phyloP scores from a whole-genome alignment of 1,140 invertebrate species.

The Pseudoatta argentina region DNA sequence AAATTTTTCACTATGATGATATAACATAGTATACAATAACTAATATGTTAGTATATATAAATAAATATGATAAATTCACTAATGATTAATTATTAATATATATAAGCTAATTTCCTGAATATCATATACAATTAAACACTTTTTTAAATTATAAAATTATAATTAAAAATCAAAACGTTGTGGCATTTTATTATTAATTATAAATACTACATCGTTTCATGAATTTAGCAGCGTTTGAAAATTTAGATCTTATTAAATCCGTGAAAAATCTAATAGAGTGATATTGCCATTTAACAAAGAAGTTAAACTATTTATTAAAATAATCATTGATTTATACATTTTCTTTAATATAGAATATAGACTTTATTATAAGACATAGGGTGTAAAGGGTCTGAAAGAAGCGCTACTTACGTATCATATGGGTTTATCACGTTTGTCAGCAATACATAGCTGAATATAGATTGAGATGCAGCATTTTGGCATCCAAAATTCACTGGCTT shows the following conservation, averaged over 20 bases:
- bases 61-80: too few relatives aligned
- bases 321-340: background rate
- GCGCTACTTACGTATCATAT: background rate
- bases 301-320: background rate
- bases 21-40: background rate
- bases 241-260: background rate
- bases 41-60: too few relatives aligned
- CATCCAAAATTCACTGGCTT: slow-evolving; percentile 23
- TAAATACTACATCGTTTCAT: background rate
- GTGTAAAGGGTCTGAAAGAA: background rate
- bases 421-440: slow-evolving; percentile 21
- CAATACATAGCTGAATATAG: slow-evolving; percentile 35
- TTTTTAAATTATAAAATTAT: background rate
- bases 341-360: background rate
- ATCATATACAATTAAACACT: background rate
- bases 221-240: background rate
- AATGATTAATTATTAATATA: too few relatives aligned
- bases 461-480: slow-evolving; percentile 18
- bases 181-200: slow-evolving; percentile 4
- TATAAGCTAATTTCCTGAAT: too few relatives aligned
- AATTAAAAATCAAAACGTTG: background rate
- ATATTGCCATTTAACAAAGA: background rate
- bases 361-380: too few relatives aligned
- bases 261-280: background rate
- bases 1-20: background rate